Evolutionary conservation across 2,797 vertebrate species (phyloP), one percentile per base, ranked within the genome.

Genomic region (Synanceia verrucosa): DNA sequence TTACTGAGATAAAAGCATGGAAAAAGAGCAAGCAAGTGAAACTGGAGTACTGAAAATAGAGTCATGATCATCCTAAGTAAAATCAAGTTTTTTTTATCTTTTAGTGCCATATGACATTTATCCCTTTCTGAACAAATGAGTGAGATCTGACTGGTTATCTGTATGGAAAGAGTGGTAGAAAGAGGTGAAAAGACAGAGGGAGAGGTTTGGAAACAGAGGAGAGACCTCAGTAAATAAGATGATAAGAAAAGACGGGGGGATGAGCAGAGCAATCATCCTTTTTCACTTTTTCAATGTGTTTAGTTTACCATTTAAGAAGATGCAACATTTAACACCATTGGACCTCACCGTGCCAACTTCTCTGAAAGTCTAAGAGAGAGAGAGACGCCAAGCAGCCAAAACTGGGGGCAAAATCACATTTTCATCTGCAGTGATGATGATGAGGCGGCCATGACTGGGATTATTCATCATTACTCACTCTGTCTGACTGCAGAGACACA

Each of bases 391-490:
- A 58, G 51, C 37, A 41, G 16, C 37, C 37, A 41, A 41, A 41
- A 41, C 37, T 41, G 37, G n/a, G 16, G 37, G n/a, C 37, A 41
- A 18, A 41, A 23, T 78, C 73, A 51, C 24, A 62, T 53, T 80
- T 82, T 81, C 58, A 78, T 67, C 78, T 66, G 64, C 73, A 80
- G 84, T 75, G 73, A 74, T 75, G 73, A 74, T 53, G 78, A 81
- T 75, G 84, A 41, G 37, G 14, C 37, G 0, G 37, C 37, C 37
- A 41, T 8, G 14, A 9, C 16, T 3, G 37, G 37, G 37, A 77
- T 81, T 73, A 83, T 67, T 76, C 66, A 75, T 36, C 19, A 56
- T 71, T 43, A 62, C 56, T 78, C 78, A 76, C 23, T 52, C 64
- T 11, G 75, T 61, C 37, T 41, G n/a, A n/a, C n/a, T n/a, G n/a